Percentiles rank a stretch among this genome's conserved stretches.
These are phyloP conservation scores for Temnothorax nylanderi DNA, from an alignment of 1,140 invertebrate genomes.

Conservation along the genomic window DNA sequence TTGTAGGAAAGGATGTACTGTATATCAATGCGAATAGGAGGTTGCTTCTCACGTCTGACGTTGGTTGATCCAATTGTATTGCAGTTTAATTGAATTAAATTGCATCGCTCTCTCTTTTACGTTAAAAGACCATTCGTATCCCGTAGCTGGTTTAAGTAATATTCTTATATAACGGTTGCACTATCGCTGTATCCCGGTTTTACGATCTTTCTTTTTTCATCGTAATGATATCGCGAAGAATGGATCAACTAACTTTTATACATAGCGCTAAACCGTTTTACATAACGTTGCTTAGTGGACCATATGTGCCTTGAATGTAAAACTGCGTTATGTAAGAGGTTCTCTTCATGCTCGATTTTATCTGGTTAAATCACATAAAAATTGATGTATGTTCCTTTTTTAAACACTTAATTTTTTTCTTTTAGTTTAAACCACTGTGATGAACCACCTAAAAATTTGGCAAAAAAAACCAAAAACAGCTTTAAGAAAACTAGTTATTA, in stretches of 20 bases:
- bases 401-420: neutral
- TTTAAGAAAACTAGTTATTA: neutral
- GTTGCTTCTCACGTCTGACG: constrained; percentile 53
- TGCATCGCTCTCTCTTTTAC: constrained; percentile 2
- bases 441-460: neutral
- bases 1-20: constrained; percentile 63
- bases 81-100: constrained; percentile 38
- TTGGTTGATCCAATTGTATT: constrained; percentile 61
- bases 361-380: neutral
- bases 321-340: constrained; percentile 56
- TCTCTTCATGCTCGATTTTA: constrained; percentile 29
- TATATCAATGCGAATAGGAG: constrained; percentile 64
- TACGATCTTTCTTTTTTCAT: constrained; percentile 43
- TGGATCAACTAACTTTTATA: constrained; percentile 67
- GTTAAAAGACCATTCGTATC: constrained; percentile 5
- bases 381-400: constrained; percentile 23
- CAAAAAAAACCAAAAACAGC: neutral
- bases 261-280: constrained; percentile 62
- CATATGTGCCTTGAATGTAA: constrained; percentile 70
- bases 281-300: constrained; percentile 65
- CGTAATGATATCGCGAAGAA: constrained; percentile 46
- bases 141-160: neutral
- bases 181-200: neutral
- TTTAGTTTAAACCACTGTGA: neutral
- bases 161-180: constrained; percentile 11